Base-by-base conservation (phyloP, 2,113 vertebrate genomes). In the Paralichthys olivaceus region DNA sequence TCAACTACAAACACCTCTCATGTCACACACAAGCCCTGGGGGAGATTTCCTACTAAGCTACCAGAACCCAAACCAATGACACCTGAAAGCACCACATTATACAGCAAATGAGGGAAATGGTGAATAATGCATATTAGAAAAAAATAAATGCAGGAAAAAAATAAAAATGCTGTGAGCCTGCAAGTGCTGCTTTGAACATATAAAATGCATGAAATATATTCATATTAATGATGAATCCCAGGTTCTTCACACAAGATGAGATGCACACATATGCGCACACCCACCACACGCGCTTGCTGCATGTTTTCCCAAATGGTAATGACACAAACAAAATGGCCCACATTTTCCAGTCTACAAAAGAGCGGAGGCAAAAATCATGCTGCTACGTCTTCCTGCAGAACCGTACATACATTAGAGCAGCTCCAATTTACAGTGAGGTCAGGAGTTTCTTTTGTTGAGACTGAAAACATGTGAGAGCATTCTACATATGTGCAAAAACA, bases 151-250 rank as follows among this genome's bases (percentile, higher is more conserved):
- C 34, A 37, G 34, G 34, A 58, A 72, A 77, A 25, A 77, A 80
- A 56, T 15, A 22, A 20, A 56, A 69, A 47, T 32, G 58, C 28
- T 26, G 23, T 22, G 37, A 66, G 71, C 47, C 87, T 60, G 5
- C 79, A 84, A 86, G 83, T 80, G 79, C 55, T 76, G 79, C 84
- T 90, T 87, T 89, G 80, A 88, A 89, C 81, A 84, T 84, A 73
- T 89, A 84, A 79, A 86, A 83, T 13, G 29, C 40, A 85, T 76
- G 45, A 80, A 87, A 79, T 73, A 79, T 71, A 74, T 89, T 92
- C 56, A 69, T 83, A 83, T 87, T 87, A 86, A 84, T 84, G 71
- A 75, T 25, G 25, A 55, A 23, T 53, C 77, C 79, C 63, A n/a
- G 43, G 49, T 56, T 75, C 61, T 32, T 66, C 61, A 56, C 63